Conservation (phyloP, 2,113 vertebrate species). For the Marmota flaviventris region DNA sequence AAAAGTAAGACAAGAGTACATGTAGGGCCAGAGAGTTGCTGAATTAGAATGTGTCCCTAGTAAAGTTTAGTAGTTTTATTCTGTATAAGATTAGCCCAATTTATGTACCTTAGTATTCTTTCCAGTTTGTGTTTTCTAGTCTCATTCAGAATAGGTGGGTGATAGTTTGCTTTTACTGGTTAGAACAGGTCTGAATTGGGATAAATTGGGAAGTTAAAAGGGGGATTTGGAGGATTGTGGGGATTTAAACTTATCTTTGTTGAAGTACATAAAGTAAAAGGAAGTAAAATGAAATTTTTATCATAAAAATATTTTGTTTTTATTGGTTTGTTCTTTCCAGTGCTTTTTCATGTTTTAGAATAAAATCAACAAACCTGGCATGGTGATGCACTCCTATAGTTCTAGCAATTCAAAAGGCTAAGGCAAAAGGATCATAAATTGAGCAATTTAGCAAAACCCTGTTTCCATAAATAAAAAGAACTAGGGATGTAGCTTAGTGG, state of each 20-base stretch:
- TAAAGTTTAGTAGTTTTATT: constrained; percentile 51
- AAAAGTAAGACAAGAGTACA: constrained; percentile 10
- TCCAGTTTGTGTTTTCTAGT: constrained; percentile 45
- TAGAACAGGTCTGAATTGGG: not conserved
- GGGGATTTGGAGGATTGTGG: not conserved
- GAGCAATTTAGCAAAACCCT: no score
- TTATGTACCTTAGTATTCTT: constrained; percentile 25
- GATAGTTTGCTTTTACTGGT: constrained; percentile 44
- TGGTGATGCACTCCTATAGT: no score
- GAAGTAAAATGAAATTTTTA: constrained; percentile 21
- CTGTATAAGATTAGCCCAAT: not conserved
- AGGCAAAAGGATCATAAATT: no score
- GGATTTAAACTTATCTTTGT: not conserved
- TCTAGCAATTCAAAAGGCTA: no score
- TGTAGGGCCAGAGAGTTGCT: constrained; percentile 19
- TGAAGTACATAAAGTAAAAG: constrained; percentile 36
- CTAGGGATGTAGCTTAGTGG: no score
- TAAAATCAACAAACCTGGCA: not conserved
- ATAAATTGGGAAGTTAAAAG: constrained; percentile 17
- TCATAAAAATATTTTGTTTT: constrained; percentile 44
- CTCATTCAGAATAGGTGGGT: constrained; percentile 20
- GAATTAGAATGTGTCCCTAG: not conserved
- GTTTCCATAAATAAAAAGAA: no score
- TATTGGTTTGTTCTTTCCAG: constrained; percentile 51
- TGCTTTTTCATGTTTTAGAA: constrained; percentile 56